A percentile compares a stretch with the other conserved stretches of the same genome.
Conservation (phyloP, 2,888 invertebrate species). For the Drosophila tanythrix region DNA sequence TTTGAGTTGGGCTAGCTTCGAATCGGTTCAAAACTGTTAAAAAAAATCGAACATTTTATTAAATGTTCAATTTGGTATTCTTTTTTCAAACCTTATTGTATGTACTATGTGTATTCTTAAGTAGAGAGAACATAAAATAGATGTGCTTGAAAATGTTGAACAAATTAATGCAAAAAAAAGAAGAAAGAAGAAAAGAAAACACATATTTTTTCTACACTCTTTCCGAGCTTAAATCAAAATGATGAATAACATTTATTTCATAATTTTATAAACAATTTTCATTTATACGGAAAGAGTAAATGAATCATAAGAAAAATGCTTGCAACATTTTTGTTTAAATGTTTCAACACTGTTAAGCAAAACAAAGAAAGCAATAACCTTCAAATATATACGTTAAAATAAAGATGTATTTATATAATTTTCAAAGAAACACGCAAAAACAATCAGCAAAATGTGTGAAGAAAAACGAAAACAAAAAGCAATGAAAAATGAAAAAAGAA, state of each 20-base stretch:
- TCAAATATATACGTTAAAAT: conserved; percentile 18
- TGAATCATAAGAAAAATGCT: conserved; percentile 9
- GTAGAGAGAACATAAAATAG: conserved; percentile 36
- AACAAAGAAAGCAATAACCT: conserved; percentile 29
- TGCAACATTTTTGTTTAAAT: conserved; percentile 25
- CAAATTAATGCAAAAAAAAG: background rate
- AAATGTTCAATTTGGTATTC: background rate
- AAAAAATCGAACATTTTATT: background rate
- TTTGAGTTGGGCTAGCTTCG: background rate
- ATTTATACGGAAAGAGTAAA: conserved; percentile 1
- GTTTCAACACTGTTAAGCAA: conserved; percentile 27
- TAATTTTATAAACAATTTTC: background rate
- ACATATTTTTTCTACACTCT: conserved; percentile 4
- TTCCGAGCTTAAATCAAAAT: background rate
- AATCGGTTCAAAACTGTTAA: background rate
- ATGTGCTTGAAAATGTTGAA: conserved; percentile 23
- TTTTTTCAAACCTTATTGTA: conserved; percentile 12
- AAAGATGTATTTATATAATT: conserved; percentile 29
- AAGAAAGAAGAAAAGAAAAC: background rate
- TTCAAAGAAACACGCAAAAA: conserved; percentile 49
- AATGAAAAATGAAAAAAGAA: background rate
- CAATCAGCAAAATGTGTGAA: conserved; percentile 54
- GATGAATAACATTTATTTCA: background rate
- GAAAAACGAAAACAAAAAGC: conserved; percentile 2
- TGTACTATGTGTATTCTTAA: conserved; percentile 36